Evolutionary conservation across 2,113 vertebrate genomes (phyloP), one percentile per base, ranked within the genome.

Genomic region (Maccullochella peelii): DNA sequence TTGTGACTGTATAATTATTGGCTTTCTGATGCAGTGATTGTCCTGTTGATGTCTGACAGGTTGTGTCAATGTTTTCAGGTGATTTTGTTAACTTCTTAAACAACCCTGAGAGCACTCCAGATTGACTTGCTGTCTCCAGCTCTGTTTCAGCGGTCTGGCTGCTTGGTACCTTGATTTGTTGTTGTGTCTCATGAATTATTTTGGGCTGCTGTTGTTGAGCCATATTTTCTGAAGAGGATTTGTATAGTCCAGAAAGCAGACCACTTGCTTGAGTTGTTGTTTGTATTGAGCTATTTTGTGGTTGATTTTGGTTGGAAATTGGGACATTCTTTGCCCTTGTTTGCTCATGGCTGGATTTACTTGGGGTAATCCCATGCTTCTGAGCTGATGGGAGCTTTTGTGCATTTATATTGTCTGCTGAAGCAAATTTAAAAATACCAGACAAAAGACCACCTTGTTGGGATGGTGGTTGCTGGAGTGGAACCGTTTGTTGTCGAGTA

Each of bases 71-170:
- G 30, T 84, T 89, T 85, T 97, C 95, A 73, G 93, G 89, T 57
- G 96, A 92, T 91, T 95, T 91, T 49, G 82, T 93, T 25, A 95
- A 81, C 65, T 94, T 96, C 80, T 74, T 94, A 59, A 95, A 92
- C 38, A 95, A 90, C 0, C 94, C 94, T 71, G 96, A 95, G 73
- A 97, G 88, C 77, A 96, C 82, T 83, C 89, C 90, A 59, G 93
- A 68, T 52, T 92, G 86, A 84, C 47, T 84, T 57, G 83, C 2
- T 21, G 65, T 72, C 25, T 92, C 91, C 36, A n/a, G 54, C 6
- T 78, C 75, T 80, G 62, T n/a, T 66, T 57, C 80, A 80, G 55
- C 49, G 71, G 66, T 59, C 25, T 90, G 88, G 25, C 36, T 83
- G 63, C 33, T 49, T 63, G 40, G 50, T 47, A 75, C 59, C 44